phyloP scores from a whole-genome alignment of 23 tunicate genomes.

The Botrylloides violaceus region DNA sequence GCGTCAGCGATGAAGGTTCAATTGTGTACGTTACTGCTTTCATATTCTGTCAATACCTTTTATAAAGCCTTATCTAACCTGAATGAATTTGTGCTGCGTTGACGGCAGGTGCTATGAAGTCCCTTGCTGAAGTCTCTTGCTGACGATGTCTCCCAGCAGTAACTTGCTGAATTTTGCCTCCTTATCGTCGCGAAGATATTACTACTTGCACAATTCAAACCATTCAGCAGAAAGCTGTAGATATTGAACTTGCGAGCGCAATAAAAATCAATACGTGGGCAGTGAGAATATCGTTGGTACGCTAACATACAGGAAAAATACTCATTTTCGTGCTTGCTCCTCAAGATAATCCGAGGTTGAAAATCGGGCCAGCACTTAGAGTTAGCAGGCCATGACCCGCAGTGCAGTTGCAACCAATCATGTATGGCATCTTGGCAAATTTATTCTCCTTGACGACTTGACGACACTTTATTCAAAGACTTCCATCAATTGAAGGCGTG shows the following conservation, averaged over 20 bases:
- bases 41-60: too few relatives aligned
- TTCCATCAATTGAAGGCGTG: not conserved
- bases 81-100: not conserved
- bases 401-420: slow-evolving; percentile 45
- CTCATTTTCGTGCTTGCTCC: not conserved
- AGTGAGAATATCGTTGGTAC: too few relatives aligned
- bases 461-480: not conserved
- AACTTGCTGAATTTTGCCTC: not conserved
- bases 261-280: too few relatives aligned
- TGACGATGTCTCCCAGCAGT: not conserved
- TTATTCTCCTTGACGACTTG: not conserved
- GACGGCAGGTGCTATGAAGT: not conserved
- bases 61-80: too few relatives aligned
- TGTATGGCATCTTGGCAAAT: slow-evolving; percentile 39
- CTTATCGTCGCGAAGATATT: not conserved
- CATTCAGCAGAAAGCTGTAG: not conserved
- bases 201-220: not conserved
- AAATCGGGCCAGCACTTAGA: not conserved
- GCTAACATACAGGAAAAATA: too few relatives aligned
- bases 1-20: too few relatives aligned
- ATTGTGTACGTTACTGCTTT: too few relatives aligned
- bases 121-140: not conserved
- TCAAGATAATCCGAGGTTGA: not conserved
- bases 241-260: too few relatives aligned
- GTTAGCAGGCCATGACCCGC: slow-evolving; percentile 29